phyloP scores from a whole-genome alignment of 2,113 vertebrate species.

The Anolis carolinensis region DNA sequence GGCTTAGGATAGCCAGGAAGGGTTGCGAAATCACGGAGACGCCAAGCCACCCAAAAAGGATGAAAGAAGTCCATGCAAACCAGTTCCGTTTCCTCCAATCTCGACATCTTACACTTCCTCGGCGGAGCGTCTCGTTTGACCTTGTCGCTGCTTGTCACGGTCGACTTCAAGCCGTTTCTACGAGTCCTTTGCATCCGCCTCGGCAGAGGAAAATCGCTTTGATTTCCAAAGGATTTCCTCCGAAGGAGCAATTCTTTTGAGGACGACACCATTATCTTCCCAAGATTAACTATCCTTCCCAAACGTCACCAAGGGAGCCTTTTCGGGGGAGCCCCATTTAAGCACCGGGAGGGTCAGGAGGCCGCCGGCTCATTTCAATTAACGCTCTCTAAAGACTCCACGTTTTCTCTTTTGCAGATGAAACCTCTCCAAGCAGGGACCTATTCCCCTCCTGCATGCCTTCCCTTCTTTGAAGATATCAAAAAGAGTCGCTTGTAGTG shows the following conservation, averaged over 20 bases:
- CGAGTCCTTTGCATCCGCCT: neutral
- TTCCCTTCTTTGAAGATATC: neutral
- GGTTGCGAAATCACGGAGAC: no score
- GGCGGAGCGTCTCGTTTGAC: conserved; percentile 6
- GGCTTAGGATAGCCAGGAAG: no score
- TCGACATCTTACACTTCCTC: neutral
- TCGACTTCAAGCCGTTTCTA: neutral
- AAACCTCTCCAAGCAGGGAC: no score
- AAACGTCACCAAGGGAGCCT: neutral
- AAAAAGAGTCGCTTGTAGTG: neutral
- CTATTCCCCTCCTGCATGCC: neutral
- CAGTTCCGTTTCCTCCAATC: conserved; percentile 16
- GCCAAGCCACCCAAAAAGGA: neutral
- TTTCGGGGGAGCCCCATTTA: neutral
- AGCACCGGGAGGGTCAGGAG: neutral
- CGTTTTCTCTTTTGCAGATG: neutral
- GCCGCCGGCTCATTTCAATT: neutral
- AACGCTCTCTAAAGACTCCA: neutral
- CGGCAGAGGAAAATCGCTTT: neutral
- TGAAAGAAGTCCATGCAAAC: neutral
- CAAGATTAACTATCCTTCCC: neutral
- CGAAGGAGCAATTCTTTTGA: conserved; percentile 1
- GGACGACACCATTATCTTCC: neutral
- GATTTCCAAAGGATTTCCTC: neutral
- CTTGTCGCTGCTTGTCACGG: conserved; percentile 17